phyloP scores from a whole-genome alignment of 2,113 vertebrate genomes.

The Diphyllodes magnificus region DNA sequence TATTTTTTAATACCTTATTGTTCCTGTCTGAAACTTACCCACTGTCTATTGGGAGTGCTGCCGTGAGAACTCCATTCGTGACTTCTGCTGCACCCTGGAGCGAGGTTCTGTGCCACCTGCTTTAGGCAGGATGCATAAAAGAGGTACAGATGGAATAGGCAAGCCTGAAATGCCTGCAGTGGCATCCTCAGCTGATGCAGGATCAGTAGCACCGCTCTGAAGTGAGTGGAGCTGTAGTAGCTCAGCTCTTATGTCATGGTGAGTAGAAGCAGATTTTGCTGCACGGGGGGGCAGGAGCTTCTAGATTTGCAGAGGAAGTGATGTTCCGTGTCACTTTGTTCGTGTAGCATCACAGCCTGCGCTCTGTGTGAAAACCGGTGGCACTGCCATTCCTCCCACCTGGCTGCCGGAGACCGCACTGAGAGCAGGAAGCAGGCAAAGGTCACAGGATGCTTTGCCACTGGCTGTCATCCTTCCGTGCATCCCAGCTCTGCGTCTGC shows the following conservation, averaged over 20 bases:
- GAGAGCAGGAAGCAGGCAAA: background rate
- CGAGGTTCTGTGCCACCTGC: background rate
- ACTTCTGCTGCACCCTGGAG: background rate
- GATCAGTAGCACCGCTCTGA: background rate
- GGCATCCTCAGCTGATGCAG: background rate
- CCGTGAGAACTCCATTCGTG: background rate
- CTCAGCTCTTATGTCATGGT: background rate
- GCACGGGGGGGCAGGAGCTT: rapidly evolving
- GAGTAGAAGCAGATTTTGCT: background rate
- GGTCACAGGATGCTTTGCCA: background rate
- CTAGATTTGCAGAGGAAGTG: background rate
- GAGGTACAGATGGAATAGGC: background rate
- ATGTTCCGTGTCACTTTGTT: background rate
- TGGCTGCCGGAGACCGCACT: rapidly evolving
- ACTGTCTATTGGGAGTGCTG: background rate
- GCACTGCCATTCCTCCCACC: background rate
- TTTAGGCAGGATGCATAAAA: background rate
- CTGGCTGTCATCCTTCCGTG: background rate
- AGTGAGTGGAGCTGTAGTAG: background rate
- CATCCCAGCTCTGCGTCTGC: background rate
- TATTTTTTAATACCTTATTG: background rate
- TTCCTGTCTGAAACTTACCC: background rate
- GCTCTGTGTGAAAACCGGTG: background rate
- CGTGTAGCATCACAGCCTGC: rapidly evolving
- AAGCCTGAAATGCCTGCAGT: background rate